These are phyloP conservation scores for Solea solea DNA, from an alignment of 2,113 vertebrate genomes.

Conservation along the genomic window DNA sequence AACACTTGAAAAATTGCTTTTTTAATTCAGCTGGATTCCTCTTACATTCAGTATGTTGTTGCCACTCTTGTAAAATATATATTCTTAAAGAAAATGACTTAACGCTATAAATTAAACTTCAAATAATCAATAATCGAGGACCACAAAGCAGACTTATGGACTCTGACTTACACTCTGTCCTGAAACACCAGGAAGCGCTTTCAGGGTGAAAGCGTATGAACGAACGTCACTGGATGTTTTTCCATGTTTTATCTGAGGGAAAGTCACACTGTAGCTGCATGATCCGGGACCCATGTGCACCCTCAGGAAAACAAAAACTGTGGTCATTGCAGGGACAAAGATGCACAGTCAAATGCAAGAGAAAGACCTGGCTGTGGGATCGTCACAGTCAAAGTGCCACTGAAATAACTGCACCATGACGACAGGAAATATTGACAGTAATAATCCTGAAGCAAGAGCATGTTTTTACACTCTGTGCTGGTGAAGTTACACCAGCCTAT, in stretches of 20 bases:
- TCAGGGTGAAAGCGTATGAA: background rate
- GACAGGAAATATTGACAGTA: constrained; percentile 23
- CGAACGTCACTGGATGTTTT: background rate
- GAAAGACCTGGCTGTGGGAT: constrained; percentile 45
- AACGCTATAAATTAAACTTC: constrained; percentile 6
- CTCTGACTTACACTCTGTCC: no score
- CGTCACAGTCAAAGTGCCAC: constrained; percentile 47
- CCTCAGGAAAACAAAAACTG: constrained; percentile 25
- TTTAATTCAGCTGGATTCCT: no score
- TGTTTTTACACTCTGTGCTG: background rate
- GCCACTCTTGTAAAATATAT: no score
- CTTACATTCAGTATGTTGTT: no score
- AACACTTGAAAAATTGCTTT: no score
- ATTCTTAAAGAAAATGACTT: constrained; percentile 18
- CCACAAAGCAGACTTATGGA: background rate
- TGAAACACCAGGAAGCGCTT: background rate
- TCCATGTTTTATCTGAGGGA: background rate
- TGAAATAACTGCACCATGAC: constrained; percentile 26
- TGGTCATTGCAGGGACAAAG: constrained; percentile 17
- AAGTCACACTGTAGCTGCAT: constrained; percentile 30
- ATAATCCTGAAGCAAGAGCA: background rate
- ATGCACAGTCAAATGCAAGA: constrained; percentile 25
- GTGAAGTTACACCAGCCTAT: background rate
- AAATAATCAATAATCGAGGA: constrained; percentile 11
- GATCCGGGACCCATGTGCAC: constrained; percentile 46